phyloP scores from a whole-genome alignment of 2,113 vertebrate genomes.

The Mesocricetus auratus region DNA sequence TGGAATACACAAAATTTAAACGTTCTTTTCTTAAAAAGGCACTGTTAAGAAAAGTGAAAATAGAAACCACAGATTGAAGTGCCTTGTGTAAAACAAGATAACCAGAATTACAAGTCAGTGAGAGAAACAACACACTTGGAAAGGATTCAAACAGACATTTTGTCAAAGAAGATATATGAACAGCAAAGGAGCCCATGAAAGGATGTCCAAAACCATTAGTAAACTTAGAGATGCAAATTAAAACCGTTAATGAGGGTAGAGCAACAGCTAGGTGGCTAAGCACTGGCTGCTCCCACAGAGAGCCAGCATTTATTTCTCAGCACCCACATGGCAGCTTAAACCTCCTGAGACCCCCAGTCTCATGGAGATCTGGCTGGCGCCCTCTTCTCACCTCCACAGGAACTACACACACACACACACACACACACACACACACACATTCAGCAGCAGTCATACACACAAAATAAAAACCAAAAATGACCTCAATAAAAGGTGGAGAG shows the following conservation, averaged over 20 bases:
- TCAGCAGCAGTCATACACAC: neutral
- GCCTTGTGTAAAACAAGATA: neutral
- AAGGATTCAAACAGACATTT: constrained; percentile 10
- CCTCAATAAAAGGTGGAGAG: neutral
- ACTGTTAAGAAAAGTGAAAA: neutral
- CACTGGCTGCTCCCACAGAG: neutral
- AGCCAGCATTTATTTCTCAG: neutral
- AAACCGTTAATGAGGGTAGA: neutral
- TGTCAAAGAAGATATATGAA: neutral
- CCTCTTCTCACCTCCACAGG: neutral
- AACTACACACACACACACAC: neutral
- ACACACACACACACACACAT: neutral
- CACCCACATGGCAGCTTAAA: neutral
- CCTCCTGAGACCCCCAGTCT: neutral
- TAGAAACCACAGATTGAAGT: neutral
- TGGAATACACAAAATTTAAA: neutral
- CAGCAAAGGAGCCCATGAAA: neutral
- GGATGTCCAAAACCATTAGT: neutral
- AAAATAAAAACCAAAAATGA: neutral
- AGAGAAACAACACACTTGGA: neutral
- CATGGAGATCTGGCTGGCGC: neutral
- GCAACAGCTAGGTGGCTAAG: too few species aligned
- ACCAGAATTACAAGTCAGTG: neutral
- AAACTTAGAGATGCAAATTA: neutral
- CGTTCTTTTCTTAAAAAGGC: constrained; percentile 21